Percentiles rank a stretch among this genome's conserved stretches.
Conservation (phyloP, 2,113 vertebrate genomes). For the Hydrolagus affinis region DNA sequence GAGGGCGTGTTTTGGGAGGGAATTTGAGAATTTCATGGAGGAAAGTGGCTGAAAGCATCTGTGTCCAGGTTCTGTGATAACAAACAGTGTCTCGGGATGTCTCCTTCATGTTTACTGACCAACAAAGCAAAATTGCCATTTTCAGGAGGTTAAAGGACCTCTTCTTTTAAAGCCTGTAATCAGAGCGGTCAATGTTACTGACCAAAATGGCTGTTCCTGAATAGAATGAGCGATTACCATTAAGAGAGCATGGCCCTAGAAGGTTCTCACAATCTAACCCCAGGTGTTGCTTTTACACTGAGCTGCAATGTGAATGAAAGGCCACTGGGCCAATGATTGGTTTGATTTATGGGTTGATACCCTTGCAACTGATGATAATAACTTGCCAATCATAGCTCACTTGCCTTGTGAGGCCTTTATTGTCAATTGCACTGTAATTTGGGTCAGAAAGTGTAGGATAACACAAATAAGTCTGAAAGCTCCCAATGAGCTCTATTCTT, state of each 20-base stretch:
- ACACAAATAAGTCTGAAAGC: background rate
- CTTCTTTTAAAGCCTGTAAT: background rate
- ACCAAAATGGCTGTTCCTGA: background rate
- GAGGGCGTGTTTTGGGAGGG: too few species aligned
- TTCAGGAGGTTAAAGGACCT: background rate
- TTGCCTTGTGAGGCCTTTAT: too few species aligned
- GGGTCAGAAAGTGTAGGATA: background rate
- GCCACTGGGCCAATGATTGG: background rate
- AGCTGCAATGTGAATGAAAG: background rate
- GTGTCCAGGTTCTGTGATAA: too few species aligned
- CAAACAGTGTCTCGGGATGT: too few species aligned
- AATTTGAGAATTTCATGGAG: too few species aligned
- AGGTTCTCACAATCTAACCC: background rate
- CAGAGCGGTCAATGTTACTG: background rate
- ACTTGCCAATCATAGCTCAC: background rate
- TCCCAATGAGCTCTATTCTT: background rate
- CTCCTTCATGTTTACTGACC: background rate
- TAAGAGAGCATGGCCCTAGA: background rate
- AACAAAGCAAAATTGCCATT: background rate
- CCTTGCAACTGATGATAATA: background rate
- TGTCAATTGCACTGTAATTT: background rate
- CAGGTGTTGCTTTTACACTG: background rate
- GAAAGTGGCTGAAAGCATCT: too few species aligned
- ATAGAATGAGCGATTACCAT: background rate
- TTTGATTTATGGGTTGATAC: background rate